phyloP scores from a whole-genome alignment of 1,140 invertebrate genomes.

The Lerema accius region DNA sequence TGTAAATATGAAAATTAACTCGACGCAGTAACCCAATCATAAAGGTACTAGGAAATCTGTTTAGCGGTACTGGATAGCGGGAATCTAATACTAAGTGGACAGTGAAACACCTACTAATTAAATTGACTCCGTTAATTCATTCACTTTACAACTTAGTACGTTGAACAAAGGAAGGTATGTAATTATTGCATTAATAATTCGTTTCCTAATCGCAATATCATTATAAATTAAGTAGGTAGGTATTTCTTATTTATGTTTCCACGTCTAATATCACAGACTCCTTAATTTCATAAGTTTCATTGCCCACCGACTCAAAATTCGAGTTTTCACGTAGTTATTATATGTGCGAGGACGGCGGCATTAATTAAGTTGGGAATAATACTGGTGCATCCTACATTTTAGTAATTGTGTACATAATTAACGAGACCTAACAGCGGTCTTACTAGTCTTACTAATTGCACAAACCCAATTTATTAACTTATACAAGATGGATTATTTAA shows the following conservation, averaged over 20 bases:
- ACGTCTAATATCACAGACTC: neutral
- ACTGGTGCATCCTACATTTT: constrained; percentile 23
- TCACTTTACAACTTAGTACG: neutral
- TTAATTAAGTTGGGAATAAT: constrained; percentile 31
- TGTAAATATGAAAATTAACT: neutral
- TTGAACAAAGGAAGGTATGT: neutral
- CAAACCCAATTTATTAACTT: neutral
- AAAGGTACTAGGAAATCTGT: constrained; percentile 18
- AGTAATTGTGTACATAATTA: constrained; percentile 32
- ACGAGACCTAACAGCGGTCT: constrained; percentile 19
- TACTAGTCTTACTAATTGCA: neutral
- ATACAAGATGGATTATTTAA: neutral
- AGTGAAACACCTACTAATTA: constrained; percentile 18
- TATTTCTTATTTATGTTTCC: neutral
- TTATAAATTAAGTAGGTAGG: neutral
- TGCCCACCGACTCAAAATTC: constrained; percentile 12
- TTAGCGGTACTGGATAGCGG: constrained; percentile 14
- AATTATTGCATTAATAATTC: constrained; percentile 6
- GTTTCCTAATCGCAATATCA: neutral
- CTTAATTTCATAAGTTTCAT: constrained; percentile 4
- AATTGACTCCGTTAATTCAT: neutral
- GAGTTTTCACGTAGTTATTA: constrained; percentile 21
- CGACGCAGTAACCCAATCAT: neutral
- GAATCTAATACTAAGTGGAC: constrained; percentile 20
- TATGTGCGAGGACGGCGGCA: constrained; percentile 20